Base-by-base conservation (phyloP, 2,888 invertebrate species). In the Eulithis prunata region DNA sequence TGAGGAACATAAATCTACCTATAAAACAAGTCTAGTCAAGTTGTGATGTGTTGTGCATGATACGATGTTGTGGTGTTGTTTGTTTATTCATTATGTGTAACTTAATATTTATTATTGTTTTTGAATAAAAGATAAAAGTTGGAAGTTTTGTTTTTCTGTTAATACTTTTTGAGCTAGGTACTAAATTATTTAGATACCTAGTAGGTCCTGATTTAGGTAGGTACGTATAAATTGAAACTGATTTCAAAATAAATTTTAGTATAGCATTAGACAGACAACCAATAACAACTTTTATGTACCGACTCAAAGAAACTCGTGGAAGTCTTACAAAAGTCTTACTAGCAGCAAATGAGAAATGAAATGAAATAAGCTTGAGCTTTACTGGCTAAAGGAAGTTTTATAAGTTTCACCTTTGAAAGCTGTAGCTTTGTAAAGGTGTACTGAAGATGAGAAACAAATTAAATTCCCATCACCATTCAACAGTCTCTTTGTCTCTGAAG, bases 321-420 rank as follows among this genome's bases (percentile, higher is more conserved):
- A 71, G 62, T 57, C 61, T 47, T 62, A 52, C 52, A 53, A 32
- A 64, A 47, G 51, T 59, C 52, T 64, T 59, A 41, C 41, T 53
- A n/a, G 53, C 57, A 61, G 64, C 61, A 55, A 70, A 70, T 63
- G 43, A 64, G 60, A 65, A 69, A 69, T 65, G 61, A 65, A 69
- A 70, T 63, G 58, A 63, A 73, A 69, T 69, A 63, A 65, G 67
- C 59, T 64, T 32, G 41, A 51, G 41, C 46, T 53, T 62, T 60
- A 53, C 53, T 57, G 49, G 57, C 55, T 58, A 64, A 65, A 64
- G 53, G 68, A 64, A 65, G 47, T 62, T 56, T 59, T 62, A 62
- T 46, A 69, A 71, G 69, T 60, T 67, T 62, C 64, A 67, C 66
- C 73, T 73, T 68, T 70, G 70, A 66, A 55, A 63, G 1, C 21